These are phyloP conservation scores for Corapipo altera DNA, from an alignment of 2,113 vertebrate genomes.

Conservation along the genomic window DNA sequence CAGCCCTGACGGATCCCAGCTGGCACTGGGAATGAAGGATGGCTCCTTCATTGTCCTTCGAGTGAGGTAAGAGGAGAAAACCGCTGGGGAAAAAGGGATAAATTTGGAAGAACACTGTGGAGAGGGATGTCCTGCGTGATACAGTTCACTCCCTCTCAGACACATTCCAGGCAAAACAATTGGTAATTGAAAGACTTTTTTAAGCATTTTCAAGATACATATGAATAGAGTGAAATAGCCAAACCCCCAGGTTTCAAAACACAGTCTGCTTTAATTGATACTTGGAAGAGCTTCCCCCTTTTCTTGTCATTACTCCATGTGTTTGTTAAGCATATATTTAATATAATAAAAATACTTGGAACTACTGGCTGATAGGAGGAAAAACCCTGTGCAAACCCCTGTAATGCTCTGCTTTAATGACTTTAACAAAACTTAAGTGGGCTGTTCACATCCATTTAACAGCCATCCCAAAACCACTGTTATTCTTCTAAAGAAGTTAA, in stretches of 20 bases:
- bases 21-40: slow-evolving; percentile 96
- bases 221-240: not conserved
- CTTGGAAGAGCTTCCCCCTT: not conserved
- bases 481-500: not conserved
- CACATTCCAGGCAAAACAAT: not conserved
- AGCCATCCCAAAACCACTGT: not conserved
- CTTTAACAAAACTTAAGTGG: not conserved
- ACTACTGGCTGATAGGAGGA: not conserved
- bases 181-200: not conserved
- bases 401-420: not conserved
- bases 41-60: slow-evolving; percentile 97
- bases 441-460: not conserved
- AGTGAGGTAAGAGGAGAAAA: slow-evolving; percentile 82
- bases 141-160: not conserved
- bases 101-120: not conserved
- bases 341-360: not conserved
- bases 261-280: not conserved
- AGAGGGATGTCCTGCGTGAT: not conserved
- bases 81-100: not conserved
- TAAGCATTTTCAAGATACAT: not conserved
- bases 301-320: not conserved
- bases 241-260: not conserved
- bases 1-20: slow-evolving; percentile 91
- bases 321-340: not conserved
- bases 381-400: not conserved